phyloP scores from a whole-genome alignment of 1,140 invertebrate genomes.

The Conus betulinus region DNA sequence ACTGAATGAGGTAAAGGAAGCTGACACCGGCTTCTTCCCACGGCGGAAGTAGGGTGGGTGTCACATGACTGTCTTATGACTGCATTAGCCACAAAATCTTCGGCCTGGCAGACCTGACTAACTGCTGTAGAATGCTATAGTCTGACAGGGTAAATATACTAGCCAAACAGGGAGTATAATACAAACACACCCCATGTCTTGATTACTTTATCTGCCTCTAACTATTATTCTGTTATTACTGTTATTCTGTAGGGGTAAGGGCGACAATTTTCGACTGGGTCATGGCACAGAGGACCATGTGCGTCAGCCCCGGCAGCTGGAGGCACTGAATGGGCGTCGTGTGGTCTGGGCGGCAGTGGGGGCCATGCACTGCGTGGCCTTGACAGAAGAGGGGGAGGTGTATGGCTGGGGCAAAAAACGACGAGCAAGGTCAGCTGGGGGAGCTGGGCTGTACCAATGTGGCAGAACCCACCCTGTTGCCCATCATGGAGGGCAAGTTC shows the following conservation, averaged over 20 bases:
- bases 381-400: slow-evolving; percentile 88
- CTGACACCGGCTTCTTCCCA: too few relatives aligned
- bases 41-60: too few relatives aligned
- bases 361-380: slow-evolving; percentile 84
- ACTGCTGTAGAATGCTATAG: too few relatives aligned
- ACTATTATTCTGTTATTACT: too few relatives aligned
- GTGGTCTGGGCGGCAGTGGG: slow-evolving; percentile 77
- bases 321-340: slow-evolving; percentile 79
- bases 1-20: too few relatives aligned
- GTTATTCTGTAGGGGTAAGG: slow-evolving; percentile 83
- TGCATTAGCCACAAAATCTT: too few relatives aligned
- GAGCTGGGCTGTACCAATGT: slow-evolving; percentile 83
- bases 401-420: slow-evolving; percentile 87
- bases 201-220: too few relatives aligned
- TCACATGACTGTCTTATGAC: too few relatives aligned
- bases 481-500: slow-evolving; percentile 80
- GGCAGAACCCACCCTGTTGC: slow-evolving; percentile 80
- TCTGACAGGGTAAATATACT: too few relatives aligned
- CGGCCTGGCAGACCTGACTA: too few relatives aligned
- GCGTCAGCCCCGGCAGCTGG: slow-evolving; percentile 87
- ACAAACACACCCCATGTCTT: too few relatives aligned
- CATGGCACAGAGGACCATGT: slow-evolving; percentile 86
- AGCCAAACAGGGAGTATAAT: too few relatives aligned
- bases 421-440: slow-evolving; percentile 95
- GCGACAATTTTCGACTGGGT: slow-evolving; percentile 87